Base-by-base conservation (phyloP, 2,888 invertebrate genomes). In the Leptopilina syphax region DNA sequence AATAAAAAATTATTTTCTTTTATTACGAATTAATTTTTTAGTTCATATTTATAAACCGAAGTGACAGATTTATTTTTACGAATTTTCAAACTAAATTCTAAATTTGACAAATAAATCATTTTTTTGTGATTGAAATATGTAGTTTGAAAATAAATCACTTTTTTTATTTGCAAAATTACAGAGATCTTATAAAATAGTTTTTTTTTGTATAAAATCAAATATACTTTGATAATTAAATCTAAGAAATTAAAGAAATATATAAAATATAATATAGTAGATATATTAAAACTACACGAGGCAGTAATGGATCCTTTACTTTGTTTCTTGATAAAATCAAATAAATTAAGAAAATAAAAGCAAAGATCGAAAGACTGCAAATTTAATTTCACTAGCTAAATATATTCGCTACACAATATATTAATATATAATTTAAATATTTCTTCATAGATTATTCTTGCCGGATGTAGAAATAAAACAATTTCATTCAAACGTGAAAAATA, bases 341-440 rank as follows among this genome's bases (percentile, higher is more conserved):
- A 54, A 73, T 57, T n/a, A 41, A 9, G 10, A 73, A 50, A 34
- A n/a, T 3, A 73, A 73, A 24, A 57, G 34, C 27, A 54, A 73
- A 73, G 70, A 12, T 12, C 34, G 41, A 13, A 27, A 73, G n/a
- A 54, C 73, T 41, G 73, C 57, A 73, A 4, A 73, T 73, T 57
- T 73, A 3, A 73, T 73, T 73, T 73, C 41, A 24, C 73, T 73
- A 73, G 54, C 73, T 73, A 73, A 50, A 24, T n/a, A 73, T 73
- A 73, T 57, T 73, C n/a, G 57, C 73, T 73, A 73, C 18, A 18
- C n/a, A 57, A 57, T 57, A 73, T 73, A 73, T 73, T 57, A 57
- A 57, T 57, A 73, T 73, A 73, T 73, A 73, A 73, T 41, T 73
- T 73, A 73, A 73, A 60, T 60, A 73, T 73, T 57, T 57, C n/a